Evolutionary conservation across 1,140 invertebrate species (phyloP).

Genomic region (Dinothrombium tinctorium): DNA sequence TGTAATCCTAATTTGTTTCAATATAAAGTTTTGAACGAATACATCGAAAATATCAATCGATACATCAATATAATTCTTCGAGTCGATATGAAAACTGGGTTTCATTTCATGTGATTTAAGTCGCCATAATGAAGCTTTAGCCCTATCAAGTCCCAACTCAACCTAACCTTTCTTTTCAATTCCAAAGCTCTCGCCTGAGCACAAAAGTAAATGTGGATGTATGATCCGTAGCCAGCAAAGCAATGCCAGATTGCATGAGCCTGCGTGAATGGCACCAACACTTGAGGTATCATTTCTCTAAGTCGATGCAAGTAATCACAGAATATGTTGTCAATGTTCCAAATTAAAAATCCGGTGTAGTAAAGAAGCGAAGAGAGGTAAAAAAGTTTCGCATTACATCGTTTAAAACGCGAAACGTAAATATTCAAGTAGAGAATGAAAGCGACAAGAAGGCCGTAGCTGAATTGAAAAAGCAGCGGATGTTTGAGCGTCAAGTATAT

Average conservation of each 20-base stretch:
- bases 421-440: not conserved
- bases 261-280: slow-evolving; percentile 17
- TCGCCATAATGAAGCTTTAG: no score
- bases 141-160: no score
- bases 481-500: slow-evolving; percentile 13
- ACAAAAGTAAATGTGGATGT: no score
- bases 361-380: slow-evolving; percentile 7
- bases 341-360: slow-evolving; percentile 9
- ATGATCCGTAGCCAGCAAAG: slow-evolving; percentile 17
- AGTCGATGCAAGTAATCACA: slow-evolving; percentile 7
- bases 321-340: slow-evolving; percentile 15
- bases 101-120: no score
- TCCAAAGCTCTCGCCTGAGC: no score
- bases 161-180: no score
- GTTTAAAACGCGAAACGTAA: not conserved
- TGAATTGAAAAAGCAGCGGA: slow-evolving; percentile 14
- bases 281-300: slow-evolving; percentile 5
- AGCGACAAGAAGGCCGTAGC: not conserved
- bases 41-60: no score
- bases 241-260: slow-evolving; percentile 21
- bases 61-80: no score
- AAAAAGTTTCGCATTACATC: not conserved
- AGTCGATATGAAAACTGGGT: no score
- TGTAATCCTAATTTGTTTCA: no score
- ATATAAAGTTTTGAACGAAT: no score